These are phyloP conservation scores for Vanessa atalanta DNA, from an alignment of 1,140 invertebrate species.

Conservation along the genomic window DNA sequence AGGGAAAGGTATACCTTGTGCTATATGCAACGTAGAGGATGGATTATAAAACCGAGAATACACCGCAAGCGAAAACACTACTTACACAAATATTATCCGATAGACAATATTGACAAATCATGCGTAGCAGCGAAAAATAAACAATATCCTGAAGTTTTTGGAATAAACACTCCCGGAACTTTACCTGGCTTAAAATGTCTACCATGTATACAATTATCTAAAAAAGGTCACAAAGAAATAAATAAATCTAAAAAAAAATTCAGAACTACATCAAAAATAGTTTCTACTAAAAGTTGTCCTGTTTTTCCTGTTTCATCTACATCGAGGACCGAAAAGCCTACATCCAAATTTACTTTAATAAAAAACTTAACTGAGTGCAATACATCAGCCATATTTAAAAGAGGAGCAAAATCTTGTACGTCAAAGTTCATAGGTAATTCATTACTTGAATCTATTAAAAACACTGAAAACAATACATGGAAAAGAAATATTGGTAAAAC, in stretches of 20 bases:
- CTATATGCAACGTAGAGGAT: slow-evolving; percentile 35
- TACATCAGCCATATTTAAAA: not conserved
- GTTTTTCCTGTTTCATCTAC: not conserved
- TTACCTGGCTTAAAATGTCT: not conserved
- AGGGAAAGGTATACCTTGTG: slow-evolving; percentile 40
- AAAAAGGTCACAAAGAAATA: not conserved
- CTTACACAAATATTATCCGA: not conserved
- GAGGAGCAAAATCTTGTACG: not conserved
- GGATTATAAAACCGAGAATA: slow-evolving; percentile 40
- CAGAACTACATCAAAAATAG: not conserved
- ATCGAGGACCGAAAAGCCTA: not conserved
- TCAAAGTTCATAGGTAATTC: not conserved
- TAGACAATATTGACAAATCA: not conserved
- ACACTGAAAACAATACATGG: not conserved
- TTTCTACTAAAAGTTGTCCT: not conserved
- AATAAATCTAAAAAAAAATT: not conserved
- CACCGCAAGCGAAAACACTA: not conserved
- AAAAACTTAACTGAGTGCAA: not conserved
- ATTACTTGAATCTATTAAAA: not conserved
- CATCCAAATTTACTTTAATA: not conserved
- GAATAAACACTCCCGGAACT: not conserved
- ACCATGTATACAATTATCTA: not conserved
- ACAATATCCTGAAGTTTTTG: not conserved
- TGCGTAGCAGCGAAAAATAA: not conserved
- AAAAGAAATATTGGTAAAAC: not conserved